These are phyloP conservation scores for Aelia acuminata DNA, from an alignment of 2,888 invertebrate species.

Conservation along the genomic window DNA sequence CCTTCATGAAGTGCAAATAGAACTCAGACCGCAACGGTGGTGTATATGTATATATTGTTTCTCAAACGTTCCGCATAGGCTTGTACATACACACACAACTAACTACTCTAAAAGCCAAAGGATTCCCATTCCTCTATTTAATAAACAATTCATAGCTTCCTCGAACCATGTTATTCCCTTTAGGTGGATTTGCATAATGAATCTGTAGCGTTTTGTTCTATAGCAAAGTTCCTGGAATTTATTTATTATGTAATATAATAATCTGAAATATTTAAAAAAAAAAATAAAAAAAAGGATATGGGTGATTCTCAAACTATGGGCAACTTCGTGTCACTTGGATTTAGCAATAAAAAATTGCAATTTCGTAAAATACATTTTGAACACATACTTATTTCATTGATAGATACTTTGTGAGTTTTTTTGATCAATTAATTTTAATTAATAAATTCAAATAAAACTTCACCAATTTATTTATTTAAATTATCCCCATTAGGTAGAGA, in stretches of 20 bases:
- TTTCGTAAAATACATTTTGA: no score
- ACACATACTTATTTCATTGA: no score
- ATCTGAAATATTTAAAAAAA: no score
- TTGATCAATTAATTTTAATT: no score
- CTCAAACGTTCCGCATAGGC: background rate
- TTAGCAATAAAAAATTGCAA: no score
- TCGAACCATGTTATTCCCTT: background rate
- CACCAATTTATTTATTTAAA: no score
- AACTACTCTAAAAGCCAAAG: background rate
- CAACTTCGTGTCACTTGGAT: no score
- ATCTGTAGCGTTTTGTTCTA: background rate
- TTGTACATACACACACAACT: slow-evolving; percentile 14
- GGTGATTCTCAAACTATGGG: no score
- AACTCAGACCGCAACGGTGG: background rate
- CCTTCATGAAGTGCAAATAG: slow-evolving; percentile 10
- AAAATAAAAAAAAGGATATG: no score
- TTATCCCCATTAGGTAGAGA: no score
- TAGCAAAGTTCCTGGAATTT: background rate
- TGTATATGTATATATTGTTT: slow-evolving; percentile 16
- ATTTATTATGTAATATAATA: background rate
- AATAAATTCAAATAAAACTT: no score
- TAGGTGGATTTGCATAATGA: background rate
- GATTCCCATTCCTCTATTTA: slow-evolving; percentile 1
- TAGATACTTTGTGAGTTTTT: no score
- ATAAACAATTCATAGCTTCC: slow-evolving; percentile 1